Evolutionary conservation across 2,113 vertebrate species (phyloP), one percentile per base, ranked within the genome.

Genomic region (Myrmophylax atrothorax): DNA sequence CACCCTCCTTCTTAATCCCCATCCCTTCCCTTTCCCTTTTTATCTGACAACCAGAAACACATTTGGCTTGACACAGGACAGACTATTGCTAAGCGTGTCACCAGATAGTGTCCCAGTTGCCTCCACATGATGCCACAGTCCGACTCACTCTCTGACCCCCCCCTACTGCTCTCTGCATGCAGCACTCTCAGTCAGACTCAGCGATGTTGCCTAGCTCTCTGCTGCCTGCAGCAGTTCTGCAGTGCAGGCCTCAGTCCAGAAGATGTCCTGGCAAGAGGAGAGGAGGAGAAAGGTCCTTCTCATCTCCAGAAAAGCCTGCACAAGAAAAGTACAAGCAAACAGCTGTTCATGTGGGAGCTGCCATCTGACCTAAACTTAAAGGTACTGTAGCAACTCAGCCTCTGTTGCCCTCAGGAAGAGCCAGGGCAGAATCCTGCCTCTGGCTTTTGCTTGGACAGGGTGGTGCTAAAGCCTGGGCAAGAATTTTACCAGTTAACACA

Each of bases 1-100:
- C 35, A 81, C 60, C 73, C 78, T 96, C 47, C 55, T 90, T 87
- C 82, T 37, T 80, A 72, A 79, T 90, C 63, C 38, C 64, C 40
- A 79, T 63, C 38, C 69, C 25, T 93, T 66, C 73, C 66, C 55
- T 84, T 85, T 77, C 28, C 52, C 35, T 86, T 96, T 95, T 88
- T 72, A 90, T 93, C 76, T 90, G 55, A 90, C 64, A 80, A 70
- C 7, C 5, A 85, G 87, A 91, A 93, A 81, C 4, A 20, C 75
- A 75, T 94, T 90, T 83, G 66, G 55, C 69, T 89, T 91, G 86
- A 92, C 55, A 86, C 10, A 90, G 67, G 49, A 91, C 53, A 75
- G 46, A 53, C 64, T 53, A 19, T n/a, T 73, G 37, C 83, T 89
- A 76, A 93, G 47, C 1, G 1, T 90, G 93, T 88, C 83, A 92